Evolutionary conservation across 2,888 invertebrate species (phyloP).

Genomic region (Conchocele bisecta): DNA sequence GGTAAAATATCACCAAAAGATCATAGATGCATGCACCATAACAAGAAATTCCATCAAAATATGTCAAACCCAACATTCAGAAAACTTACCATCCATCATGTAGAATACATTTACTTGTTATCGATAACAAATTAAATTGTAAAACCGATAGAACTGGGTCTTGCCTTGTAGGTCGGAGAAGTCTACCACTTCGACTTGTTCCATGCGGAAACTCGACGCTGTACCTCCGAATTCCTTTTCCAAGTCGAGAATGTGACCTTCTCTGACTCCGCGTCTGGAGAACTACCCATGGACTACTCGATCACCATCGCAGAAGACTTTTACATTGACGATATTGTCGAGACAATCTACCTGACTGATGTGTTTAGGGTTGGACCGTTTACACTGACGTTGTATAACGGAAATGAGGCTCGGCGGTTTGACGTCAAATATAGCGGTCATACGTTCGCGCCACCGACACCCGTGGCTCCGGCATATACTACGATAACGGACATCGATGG

Average conservation of each 20-base stretch:
- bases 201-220: conserved; percentile 68
- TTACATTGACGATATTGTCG: conserved; percentile 65
- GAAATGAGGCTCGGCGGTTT: conserved; percentile 72
- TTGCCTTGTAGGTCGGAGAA: conserved; percentile 56
- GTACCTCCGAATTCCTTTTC: conserved; percentile 67
- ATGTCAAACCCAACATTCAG: too few relatives aligned
- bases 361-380: conserved; percentile 66
- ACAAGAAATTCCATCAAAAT: too few relatives aligned
- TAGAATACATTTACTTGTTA: too few relatives aligned
- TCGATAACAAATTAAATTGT: too few relatives aligned
- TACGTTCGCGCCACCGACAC: conserved; percentile 56
- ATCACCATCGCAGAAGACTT: conserved; percentile 65
- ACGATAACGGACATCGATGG: conserved; percentile 64
- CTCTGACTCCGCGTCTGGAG: conserved; percentile 43
- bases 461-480: conserved; percentile 49
- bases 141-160: too few relatives aligned
- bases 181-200: conserved; percentile 69
- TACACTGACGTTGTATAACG: conserved; percentile 43
- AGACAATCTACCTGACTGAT: conserved; percentile 61
- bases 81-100: too few relatives aligned
- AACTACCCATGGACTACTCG: conserved; percentile 66
- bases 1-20: too few relatives aligned
- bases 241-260: conserved; percentile 62
- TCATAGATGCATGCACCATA: too few relatives aligned
- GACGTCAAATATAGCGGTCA: conserved; percentile 59